Evolutionary conservation across 2,888 invertebrate genomes (phyloP), one percentile per base, ranked within the genome.

Genomic region (Calameuta idolon): DNA sequence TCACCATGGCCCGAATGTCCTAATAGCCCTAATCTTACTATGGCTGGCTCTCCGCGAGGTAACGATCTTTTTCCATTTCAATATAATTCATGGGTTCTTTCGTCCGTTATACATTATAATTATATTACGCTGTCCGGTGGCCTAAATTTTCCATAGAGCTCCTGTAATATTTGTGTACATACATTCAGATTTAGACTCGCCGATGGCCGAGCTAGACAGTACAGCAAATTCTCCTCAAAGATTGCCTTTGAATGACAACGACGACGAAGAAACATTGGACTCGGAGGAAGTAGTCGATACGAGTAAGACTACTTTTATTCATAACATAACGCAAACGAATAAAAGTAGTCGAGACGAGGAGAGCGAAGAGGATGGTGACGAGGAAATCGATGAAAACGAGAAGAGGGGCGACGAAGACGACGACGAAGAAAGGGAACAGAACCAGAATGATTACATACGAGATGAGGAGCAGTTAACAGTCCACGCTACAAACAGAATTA

Each of bases 1-100:
- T 85, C 86, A 34, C 85, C 88, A 12, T 87, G 88, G 11, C 87
- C 89, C 9, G 89, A 90, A 76, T 89, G 90, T 78, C 90, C 90
- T 11, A 91, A 87, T 79, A 91, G 91, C 83, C 90, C 91, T 0
- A 89, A 89, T 77, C 83, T 88, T 31, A 90, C 90, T 12, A 89
- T 91, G 87, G 89, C 89, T 78, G 91, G 90, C 73, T 91, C 91
- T 11, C 90, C 90, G 40, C 87, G 89, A 88, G 90, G 90, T 91
- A 81, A 78, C 75, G 73, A 40, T 75, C 55, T 69, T 34, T 40
- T 73, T 68, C 33, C 31, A 30, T 34, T 12, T 55, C 73, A 12
- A 76, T 75, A 68, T 69, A 35, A 12, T 77, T 33, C 33, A 40
- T 40, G 5, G 40, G 15, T 40, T 40, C 40, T 40, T 15, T 40